Conservation (phyloP, 2,797 vertebrate genomes). For the Enteromius treurensis region DNA sequence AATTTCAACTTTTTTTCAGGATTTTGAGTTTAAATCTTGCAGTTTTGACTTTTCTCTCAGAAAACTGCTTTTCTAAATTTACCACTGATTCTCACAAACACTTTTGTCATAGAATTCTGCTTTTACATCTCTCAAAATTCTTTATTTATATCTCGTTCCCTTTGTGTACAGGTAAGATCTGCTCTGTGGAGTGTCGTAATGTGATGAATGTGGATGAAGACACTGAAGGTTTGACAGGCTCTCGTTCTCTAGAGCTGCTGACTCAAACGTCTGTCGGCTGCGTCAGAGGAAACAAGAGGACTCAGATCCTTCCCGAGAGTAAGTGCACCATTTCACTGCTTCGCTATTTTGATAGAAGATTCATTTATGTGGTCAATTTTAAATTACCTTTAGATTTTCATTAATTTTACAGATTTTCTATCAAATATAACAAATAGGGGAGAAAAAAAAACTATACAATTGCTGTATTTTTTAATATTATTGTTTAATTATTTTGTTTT, state of each 20-base stretch:
- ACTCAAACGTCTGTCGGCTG: constrained; percentile 61
- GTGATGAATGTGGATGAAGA: constrained; percentile 63
- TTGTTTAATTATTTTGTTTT: not conserved
- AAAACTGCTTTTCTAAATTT: too few relatives aligned
- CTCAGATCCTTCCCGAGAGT: constrained; percentile 70
- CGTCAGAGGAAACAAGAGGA: constrained; percentile 64
- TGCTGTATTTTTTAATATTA: not conserved
- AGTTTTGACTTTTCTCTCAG: too few relatives aligned
- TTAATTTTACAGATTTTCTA: not conserved
- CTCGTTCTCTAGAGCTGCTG: constrained; percentile 58
- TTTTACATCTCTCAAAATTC: not conserved
- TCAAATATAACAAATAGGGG: not conserved
- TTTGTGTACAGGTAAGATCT: constrained; percentile 62
- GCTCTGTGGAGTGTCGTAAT: constrained; percentile 56
- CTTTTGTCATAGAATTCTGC: not conserved
- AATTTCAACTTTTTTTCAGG: too few relatives aligned
- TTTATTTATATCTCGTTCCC: not conserved
- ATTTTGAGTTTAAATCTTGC: too few relatives aligned
- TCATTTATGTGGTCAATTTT: not conserved
- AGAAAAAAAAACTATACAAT: not conserved
- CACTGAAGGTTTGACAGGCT: constrained; percentile 55
- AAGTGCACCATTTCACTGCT: constrained; percentile 16
- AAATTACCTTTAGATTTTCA: not conserved
- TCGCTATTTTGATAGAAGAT: not conserved
- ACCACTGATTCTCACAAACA: too few relatives aligned